Base-by-base conservation (phyloP, 2,113 vertebrate genomes). In the Corythornis vintsioides region DNA sequence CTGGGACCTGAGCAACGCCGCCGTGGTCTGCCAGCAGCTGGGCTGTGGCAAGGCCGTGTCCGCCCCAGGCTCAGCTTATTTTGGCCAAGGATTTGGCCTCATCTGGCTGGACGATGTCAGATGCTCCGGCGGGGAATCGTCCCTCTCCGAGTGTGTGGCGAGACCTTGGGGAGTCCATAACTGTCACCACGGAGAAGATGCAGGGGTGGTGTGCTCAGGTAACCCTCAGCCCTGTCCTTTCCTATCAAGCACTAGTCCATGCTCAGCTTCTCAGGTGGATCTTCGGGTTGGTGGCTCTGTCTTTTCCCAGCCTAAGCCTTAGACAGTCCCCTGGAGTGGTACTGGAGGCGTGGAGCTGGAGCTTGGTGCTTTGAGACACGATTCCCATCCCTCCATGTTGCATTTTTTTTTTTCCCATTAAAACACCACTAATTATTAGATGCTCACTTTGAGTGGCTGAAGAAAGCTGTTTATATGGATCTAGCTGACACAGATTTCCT, bases 1-100 rank as follows among this genome's bases (percentile, higher is more conserved):
- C 69, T 91, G 89, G 69, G 69, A 81, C 31, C 6, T 86, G 63
- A 75, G 6, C 0, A 35, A 86, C 28, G 89, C 76, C 11, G 40
- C 20, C 19, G 89, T 86, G 13, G 76, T 91, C 42, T 91, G 89
- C 70, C n/a, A 55, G 63, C 83, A 91, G 63, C 69, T 91, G 63
- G 76, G 83, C 70, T 86, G 89, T 12, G 83, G 89, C 42, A 63
- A 2, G 0, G 76, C 70, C 11, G 1, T 57, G 13, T 69, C 70
- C 2, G 70, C 83, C 56, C 89, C 69, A 12, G 73, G 88, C 28
- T 83, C 87, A 28, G 80, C 88, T 65, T 71, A 84, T 65, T 89
- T 89, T 38, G 88, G 88, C 18, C 29, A 59, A 52, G 80, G 88
- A 11, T 78, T 38, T 59, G 80, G 80, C 31, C 65, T 50, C 16